phyloP scores from a whole-genome alignment of 2,113 vertebrate genomes.

The Neoarius graeffei region DNA sequence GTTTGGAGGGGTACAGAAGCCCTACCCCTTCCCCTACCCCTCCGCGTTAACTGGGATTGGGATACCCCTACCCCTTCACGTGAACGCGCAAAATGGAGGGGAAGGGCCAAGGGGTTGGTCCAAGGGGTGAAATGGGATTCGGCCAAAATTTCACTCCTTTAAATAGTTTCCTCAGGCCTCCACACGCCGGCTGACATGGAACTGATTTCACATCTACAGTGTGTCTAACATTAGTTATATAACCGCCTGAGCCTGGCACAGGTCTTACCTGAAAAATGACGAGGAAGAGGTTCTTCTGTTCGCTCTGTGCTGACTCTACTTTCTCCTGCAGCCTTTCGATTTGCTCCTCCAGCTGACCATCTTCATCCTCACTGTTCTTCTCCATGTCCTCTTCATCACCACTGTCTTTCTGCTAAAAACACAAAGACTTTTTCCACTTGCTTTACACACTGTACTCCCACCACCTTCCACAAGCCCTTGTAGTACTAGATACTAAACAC shows the following conservation, averaged over 20 bases:
- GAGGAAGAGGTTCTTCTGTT: conserved; percentile 98
- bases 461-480: neutral
- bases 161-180: neutral
- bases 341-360: conserved; percentile 91
- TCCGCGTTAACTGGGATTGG: too few relatives aligned
- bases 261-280: conserved; percentile 92
- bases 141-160: neutral
- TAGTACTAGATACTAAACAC: neutral
- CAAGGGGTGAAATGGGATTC: too few relatives aligned
- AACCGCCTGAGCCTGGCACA: neutral
- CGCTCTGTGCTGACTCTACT: conserved; percentile 95
- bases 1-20: too few relatives aligned
- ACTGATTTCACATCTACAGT: neutral
- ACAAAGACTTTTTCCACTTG: neutral
- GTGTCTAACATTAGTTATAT: neutral
- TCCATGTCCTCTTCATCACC: conserved; percentile 87
- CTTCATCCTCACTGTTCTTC: conserved; percentile 89
- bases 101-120: too few relatives aligned
- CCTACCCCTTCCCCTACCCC: too few relatives aligned
- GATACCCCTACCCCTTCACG: too few relatives aligned
- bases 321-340: conserved; percentile 95
- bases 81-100: too few relatives aligned
- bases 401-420: conserved; percentile 79
- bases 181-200: neutral
- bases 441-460: neutral